Percentiles rank a stretch among this genome's conserved stretches.
These are phyloP conservation scores for Tenodera sinensis DNA, from an alignment of 2,888 invertebrate genomes.

Conservation along the genomic window DNA sequence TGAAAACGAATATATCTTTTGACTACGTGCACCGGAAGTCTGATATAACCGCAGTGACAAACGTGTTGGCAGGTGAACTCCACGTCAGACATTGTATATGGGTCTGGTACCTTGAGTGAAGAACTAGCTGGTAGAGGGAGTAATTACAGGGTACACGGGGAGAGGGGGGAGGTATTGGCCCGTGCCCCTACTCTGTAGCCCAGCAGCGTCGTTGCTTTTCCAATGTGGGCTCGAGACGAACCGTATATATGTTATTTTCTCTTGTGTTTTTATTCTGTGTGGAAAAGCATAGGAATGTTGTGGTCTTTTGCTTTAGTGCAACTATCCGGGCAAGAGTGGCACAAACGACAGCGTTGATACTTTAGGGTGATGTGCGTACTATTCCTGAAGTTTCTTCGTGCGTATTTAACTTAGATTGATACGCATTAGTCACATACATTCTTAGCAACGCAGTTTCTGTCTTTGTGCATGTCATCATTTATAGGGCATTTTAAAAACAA, in stretches of 20 bases:
- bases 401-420: too few species aligned
- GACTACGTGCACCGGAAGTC: background rate
- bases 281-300: constrained; percentile 14
- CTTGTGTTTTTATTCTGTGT: constrained; percentile 15
- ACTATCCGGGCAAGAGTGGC: background rate
- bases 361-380: too few species aligned
- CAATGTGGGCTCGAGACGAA: background rate
- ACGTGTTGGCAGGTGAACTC: background rate
- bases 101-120: constrained; percentile 6
- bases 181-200: background rate
- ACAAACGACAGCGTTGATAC: background rate
- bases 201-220: background rate
- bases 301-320: constrained; percentile 1
- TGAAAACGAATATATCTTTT: background rate
- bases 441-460: too few species aligned
- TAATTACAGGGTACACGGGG: constrained; percentile 8
- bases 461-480: too few species aligned
- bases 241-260: constrained; percentile 18
- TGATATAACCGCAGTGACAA: background rate
- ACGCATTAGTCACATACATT: too few species aligned
- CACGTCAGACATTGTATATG: background rate
- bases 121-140: background rate
- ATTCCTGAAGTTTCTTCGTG: too few species aligned
- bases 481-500: too few species aligned
- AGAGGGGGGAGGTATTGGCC: background rate